Base-by-base conservation (phyloP, 2,888 invertebrate species). In the Drosophila quinaria region DNA sequence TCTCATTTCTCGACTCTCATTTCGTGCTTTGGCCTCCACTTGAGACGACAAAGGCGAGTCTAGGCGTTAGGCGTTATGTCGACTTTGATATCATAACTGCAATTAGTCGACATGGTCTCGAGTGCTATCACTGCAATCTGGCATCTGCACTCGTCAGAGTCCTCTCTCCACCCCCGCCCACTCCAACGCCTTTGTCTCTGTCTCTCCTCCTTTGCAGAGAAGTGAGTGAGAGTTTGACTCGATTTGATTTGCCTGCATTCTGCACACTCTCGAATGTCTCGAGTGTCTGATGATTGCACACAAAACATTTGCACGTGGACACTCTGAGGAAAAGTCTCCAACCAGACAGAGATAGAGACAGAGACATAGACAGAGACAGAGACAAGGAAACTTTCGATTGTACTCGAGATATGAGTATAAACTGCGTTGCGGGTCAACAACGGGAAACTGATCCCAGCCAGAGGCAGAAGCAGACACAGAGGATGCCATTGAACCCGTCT, bases 21-120 rank as follows among this genome's bases (percentile, higher is more conserved):
- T 68, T 80, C 79, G 74, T 66, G 78, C 22, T 46, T 47, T 49
- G 62, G 56, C 46, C 55, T 62, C 68, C 72, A 68, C 68, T 71
- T 63, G 65, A 75, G 76, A 71, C 66, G 61, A 50, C 44, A 37
- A 49, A 63, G 54, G 69, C 46, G 37, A 69, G 56, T 56, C 37
- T 10, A 47, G 73, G 68, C 42, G 65, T 59, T 64, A 70, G 76
- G 74, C 87, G 74, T 85, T 79, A 77, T 79, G 82, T 74, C 66
- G 78, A 81, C 79, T 87, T 74, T 84, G 85, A 87, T 89, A 89
- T 74, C 79, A 81, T 84, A 87, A 66, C 81, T 72, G 89, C 89
- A 86, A 89, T 86, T 89, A 89, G 86, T 87, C 72, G 87, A 87
- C 87, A 75, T 72, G 78, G 71, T 74, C 84, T 87, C 72, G 74